phyloP scores from a whole-genome alignment of 2,113 vertebrate species.

The Okapia johnstoni region DNA sequence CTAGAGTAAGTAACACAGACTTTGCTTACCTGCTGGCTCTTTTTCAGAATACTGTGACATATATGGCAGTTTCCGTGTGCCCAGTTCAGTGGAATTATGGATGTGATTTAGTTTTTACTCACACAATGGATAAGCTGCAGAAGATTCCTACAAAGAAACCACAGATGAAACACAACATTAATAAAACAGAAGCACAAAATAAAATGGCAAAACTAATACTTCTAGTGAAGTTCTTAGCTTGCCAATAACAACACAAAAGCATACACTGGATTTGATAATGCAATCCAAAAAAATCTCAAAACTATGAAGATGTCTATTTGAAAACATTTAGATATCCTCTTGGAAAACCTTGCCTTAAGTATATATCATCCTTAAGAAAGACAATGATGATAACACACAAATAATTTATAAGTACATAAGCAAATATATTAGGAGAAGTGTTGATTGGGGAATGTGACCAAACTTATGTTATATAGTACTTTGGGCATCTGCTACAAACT shows the following conservation, averaged over 20 bases:
- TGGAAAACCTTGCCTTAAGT: background rate
- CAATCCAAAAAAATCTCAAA: background rate
- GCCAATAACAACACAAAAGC: no score
- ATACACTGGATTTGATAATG: background rate
- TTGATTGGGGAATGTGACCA: accelerated
- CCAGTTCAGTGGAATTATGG: slow-evolving; percentile 26
- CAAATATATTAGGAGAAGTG: background rate
- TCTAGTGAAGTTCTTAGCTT: background rate
- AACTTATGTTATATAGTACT: background rate
- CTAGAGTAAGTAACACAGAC: background rate
- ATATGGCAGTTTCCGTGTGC: background rate
- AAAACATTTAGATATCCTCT: background rate
- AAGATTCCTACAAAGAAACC: slow-evolving; percentile 54
- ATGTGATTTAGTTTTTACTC: slow-evolving; percentile 27
- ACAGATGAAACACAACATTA: slow-evolving; percentile 36
- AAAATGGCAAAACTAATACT: background rate
- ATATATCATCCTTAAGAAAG: background rate
- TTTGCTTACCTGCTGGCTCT: slow-evolving; percentile 60
- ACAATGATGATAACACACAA: background rate
- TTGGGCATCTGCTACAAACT: background rate
- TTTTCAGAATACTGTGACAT: slow-evolving; percentile 69
- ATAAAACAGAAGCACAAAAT: background rate
- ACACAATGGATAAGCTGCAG: background rate
- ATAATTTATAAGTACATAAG: slow-evolving; percentile 6
- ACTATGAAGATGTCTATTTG: background rate